Conservation (phyloP, 2,888 invertebrate genomes). For the Harmothoe impar region DNA sequence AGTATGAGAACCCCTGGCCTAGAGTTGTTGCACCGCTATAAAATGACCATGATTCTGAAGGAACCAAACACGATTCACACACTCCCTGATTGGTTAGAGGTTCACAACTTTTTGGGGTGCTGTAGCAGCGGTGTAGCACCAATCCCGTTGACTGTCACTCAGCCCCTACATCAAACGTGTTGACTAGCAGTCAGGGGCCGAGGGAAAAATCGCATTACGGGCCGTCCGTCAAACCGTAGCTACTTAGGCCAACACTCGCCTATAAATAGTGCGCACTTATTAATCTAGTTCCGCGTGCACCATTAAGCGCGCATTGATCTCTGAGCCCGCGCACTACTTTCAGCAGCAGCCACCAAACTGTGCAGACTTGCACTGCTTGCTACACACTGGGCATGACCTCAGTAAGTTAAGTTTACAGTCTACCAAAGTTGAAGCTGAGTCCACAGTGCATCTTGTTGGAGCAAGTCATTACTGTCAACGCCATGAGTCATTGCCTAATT, state of each 20-base stretch:
- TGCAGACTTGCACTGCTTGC: background rate
- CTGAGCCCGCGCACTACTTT: background rate
- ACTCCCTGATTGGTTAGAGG: background rate
- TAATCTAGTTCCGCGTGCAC: slow-evolving; percentile 24
- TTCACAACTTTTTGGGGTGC: background rate
- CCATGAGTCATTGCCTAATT: too few relatives aligned
- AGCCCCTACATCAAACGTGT: too few relatives aligned
- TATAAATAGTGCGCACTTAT: slow-evolving; percentile 32
- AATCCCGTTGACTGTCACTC: slow-evolving; percentile 17
- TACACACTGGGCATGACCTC: too few relatives aligned
- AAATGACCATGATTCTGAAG: too few relatives aligned
- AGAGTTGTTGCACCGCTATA: too few relatives aligned
- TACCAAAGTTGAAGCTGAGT: too few relatives aligned
- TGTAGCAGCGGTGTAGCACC: slow-evolving; percentile 6
- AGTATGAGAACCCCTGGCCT: too few relatives aligned
- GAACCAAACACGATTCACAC: too few relatives aligned
- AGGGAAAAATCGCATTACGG: slow-evolving; percentile 7
- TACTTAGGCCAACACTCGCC: background rate
- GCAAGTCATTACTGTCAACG: too few relatives aligned
- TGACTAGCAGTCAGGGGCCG: background rate
- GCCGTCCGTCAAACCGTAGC: slow-evolving; percentile 5
- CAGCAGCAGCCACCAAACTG: background rate
- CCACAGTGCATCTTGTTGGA: too few relatives aligned
- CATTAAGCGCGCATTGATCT: slow-evolving; percentile 29
- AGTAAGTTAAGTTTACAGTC: too few relatives aligned